phyloP scores from a whole-genome alignment of 2,888 invertebrate species.

The Hedya salicella region DNA sequence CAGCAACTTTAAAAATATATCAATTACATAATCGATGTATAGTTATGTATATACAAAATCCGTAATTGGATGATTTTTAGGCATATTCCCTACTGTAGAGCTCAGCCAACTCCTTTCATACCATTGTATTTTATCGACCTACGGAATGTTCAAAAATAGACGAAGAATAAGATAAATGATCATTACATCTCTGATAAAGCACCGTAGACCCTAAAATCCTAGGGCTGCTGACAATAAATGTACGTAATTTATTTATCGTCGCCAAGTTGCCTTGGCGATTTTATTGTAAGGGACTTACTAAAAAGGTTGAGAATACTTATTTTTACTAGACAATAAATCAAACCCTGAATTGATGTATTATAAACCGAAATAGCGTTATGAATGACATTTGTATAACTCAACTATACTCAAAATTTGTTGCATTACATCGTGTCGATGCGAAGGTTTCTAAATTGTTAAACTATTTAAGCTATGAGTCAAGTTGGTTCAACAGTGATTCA shows the following conservation, averaged over 20 bases:
- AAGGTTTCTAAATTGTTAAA: neutral
- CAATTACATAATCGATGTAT: too few relatives aligned
- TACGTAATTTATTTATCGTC: constrained; percentile 35
- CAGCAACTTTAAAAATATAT: too few relatives aligned
- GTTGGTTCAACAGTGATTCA: constrained; percentile 17
- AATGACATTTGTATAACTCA: too few relatives aligned
- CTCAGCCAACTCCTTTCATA: constrained; percentile 50
- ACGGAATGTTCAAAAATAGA: constrained; percentile 13
- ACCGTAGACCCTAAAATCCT: constrained; percentile 12
- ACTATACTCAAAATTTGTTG: too few relatives aligned
- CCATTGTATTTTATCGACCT: constrained; percentile 42
- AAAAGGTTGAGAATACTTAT: constrained; percentile 10
- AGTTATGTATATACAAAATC: too few relatives aligned
- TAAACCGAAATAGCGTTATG: neutral
- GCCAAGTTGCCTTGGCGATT: constrained; percentile 23
- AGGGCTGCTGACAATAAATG: constrained; percentile 19
- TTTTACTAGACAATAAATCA: constrained; percentile 23
- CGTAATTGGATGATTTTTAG: too few relatives aligned
- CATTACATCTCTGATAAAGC: constrained; percentile 26
- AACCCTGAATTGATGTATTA: neutral
- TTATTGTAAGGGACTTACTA: constrained; percentile 14
- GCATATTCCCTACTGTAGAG: too few relatives aligned
- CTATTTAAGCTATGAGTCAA: neutral
- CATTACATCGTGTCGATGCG: too few relatives aligned
- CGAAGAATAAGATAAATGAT: constrained; percentile 36